Evolutionary conservation across 2,888 invertebrate genomes (phyloP).

Genomic region (Dione juno): DNA sequence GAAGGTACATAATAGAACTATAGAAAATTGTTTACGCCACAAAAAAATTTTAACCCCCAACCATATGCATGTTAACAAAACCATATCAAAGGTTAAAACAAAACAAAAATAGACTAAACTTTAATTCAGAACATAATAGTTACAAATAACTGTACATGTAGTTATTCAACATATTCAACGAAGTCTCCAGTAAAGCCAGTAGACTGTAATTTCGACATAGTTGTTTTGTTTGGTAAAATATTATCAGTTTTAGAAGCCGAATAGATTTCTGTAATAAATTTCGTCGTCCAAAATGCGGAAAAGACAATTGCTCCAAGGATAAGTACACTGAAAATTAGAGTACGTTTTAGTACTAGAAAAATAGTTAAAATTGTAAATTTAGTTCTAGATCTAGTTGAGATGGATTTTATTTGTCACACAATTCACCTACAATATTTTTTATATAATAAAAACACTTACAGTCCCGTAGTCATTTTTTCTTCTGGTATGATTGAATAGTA

Average conservation of each 20-base stretch:
- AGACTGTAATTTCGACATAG: slow-evolving; percentile 30
- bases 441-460: slow-evolving; percentile 53
- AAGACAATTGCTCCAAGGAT: slow-evolving; percentile 61
- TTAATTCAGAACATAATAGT: not conserved
- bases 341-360: not conserved
- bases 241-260: slow-evolving; percentile 24
- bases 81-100: too few relatives aligned
- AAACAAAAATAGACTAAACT: too few relatives aligned
- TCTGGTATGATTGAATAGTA: not conserved
- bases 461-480: slow-evolving; percentile 51
- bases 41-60: too few relatives aligned
- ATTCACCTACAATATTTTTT: not conserved
- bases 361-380: not conserved
- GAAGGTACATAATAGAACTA: too few relatives aligned
- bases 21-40: too few relatives aligned
- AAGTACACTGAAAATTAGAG: slow-evolving; percentile 53
- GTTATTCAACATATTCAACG: slow-evolving; percentile 53
- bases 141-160: not conserved
- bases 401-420: not conserved
- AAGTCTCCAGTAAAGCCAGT: slow-evolving; percentile 45
- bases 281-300: slow-evolving; percentile 62
- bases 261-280: slow-evolving; percentile 55
- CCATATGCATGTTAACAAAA: too few relatives aligned
- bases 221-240: slow-evolving; percentile 7
- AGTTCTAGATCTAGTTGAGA: too few relatives aligned